A percentile compares a stretch with the other conserved stretches of the same genome.
Evolutionary conservation across 2,888 invertebrate genomes (phyloP).

Genomic region (Morpho achilles): DNA sequence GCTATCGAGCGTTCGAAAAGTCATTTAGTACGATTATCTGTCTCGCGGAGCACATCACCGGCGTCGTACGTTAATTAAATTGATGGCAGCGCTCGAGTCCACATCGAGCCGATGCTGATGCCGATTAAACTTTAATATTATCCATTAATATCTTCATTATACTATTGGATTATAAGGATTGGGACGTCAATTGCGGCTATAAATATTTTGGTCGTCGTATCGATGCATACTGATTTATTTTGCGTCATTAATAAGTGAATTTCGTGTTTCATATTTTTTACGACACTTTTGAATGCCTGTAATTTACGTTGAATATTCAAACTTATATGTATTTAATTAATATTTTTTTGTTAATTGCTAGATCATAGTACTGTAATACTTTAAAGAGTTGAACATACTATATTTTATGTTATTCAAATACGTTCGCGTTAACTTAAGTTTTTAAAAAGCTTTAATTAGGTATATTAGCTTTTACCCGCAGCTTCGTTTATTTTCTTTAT

Average conservation of each 20-base stretch:
- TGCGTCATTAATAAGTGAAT: background rate
- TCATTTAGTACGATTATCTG: slow-evolving; percentile 72
- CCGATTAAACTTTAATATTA: slow-evolving; percentile 31
- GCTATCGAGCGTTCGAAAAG: slow-evolving; percentile 60
- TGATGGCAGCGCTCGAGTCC: slow-evolving; percentile 49
- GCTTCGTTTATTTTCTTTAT: no score
- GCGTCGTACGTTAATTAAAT: slow-evolving; percentile 67
- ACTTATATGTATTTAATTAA: no score
- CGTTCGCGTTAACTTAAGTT: no score
- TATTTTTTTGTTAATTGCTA: no score
- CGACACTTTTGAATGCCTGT: no score
- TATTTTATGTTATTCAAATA: no score
- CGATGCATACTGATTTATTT: slow-evolving; percentile 4
- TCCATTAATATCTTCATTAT: slow-evolving; percentile 30
- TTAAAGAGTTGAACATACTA: no score
- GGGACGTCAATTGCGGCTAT: slow-evolving; percentile 20
- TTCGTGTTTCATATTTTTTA: no score
- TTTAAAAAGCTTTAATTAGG: no score
- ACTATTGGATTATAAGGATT: slow-evolving; percentile 29
- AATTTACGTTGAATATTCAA: no score
- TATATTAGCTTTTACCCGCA: no score
- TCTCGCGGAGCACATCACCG: slow-evolving; percentile 60
- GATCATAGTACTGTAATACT: no score
- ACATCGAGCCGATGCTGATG: slow-evolving; percentile 20
- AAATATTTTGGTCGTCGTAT: slow-evolving; percentile 13